A percentile compares a stretch with the other conserved stretches of the same genome.
phyloP scores from a whole-genome alignment of 2,113 vertebrate species.

The Crotalus viridis region DNA sequence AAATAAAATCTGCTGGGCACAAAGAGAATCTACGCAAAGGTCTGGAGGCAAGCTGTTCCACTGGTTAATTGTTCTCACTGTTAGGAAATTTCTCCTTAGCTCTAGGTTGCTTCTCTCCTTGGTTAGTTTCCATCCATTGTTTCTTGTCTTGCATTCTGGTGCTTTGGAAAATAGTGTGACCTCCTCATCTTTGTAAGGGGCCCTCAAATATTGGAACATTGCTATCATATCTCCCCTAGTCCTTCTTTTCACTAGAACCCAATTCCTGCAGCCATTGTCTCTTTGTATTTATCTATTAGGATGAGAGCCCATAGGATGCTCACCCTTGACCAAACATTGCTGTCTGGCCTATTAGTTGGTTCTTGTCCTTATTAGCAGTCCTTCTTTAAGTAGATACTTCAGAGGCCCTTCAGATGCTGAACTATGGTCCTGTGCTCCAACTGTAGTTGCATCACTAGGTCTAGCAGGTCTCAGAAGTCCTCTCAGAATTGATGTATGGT shows the following conservation, averaged over 20 bases:
- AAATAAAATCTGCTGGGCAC: neutral
- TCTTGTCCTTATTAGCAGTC: neutral
- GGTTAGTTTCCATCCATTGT: neutral
- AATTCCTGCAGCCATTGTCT: neutral
- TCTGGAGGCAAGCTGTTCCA: neutral
- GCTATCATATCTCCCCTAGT: neutral
- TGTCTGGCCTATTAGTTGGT: neutral
- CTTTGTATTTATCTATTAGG: neutral
- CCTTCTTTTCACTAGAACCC: neutral
- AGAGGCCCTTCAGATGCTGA: neutral
- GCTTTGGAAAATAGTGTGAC: neutral
- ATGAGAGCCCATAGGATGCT: neutral
- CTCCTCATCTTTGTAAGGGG: neutral
- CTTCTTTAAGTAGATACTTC: neutral
- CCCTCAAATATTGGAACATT: neutral
- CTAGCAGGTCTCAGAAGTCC: neutral
- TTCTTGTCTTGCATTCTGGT: neutral
- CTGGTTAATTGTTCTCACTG: neutral
- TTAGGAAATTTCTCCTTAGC: neutral
- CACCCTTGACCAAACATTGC: neutral
- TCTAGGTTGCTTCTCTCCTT: neutral
- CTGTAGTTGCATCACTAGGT: neutral
- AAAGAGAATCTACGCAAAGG: neutral
- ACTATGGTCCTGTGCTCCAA: neutral
- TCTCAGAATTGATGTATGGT: neutral